Base-by-base conservation (phyloP, 2,888 invertebrate species). In the Pantelozetes paolii region DNA sequence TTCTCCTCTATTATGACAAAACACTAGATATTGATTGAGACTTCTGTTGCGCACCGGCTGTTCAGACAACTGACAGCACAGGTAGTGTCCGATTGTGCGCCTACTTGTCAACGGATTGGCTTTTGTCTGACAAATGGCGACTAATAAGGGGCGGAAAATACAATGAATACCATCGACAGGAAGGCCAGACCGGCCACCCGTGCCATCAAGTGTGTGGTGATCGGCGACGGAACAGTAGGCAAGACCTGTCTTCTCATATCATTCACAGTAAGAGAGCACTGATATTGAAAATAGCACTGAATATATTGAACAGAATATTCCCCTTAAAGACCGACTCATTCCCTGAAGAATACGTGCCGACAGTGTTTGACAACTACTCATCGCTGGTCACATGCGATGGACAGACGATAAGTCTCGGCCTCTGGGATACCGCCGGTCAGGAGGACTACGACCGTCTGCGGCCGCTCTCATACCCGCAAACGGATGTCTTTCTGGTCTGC, bases 341-440 rank as follows among this genome's bases (percentile, higher is more conserved):
- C 78, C 86, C 86, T 32, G 85, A 85, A 67, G 86, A 86, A 83
- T 86, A 86, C 81, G 86, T 86, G 64, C 86, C 86, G 30, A 86
- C 78, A 71, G 77, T 78, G 76, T 98, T 98, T 85, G 98, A 98
- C 84, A 98, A 98, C 85, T 98, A 98, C 83, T 97, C 20, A 54
- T 96, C 97, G 69, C 96, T 96, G 69, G 94, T 98, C 94, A 94
- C 94, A 79, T 96, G 97, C 75, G 98, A 98, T 85, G 94, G 95
- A 78, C 94, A 96, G 79, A 93, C 95, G 77, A 97, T 98, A 18
- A 95, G 94, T 80, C 84, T 98, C 79, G 97, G 97, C 20, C 85
- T 98, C 71, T 98, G 98, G 98, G 98, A 98, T 84, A 98, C 97
- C 5, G 97, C 97, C 20, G 94, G 94, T 23, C 97, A 98, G 84